A percentile compares a stretch with the other conserved stretches of the same genome.
Conservation (phyloP, 2,797 vertebrate genomes). For the Neomorphus geoffroyi region DNA sequence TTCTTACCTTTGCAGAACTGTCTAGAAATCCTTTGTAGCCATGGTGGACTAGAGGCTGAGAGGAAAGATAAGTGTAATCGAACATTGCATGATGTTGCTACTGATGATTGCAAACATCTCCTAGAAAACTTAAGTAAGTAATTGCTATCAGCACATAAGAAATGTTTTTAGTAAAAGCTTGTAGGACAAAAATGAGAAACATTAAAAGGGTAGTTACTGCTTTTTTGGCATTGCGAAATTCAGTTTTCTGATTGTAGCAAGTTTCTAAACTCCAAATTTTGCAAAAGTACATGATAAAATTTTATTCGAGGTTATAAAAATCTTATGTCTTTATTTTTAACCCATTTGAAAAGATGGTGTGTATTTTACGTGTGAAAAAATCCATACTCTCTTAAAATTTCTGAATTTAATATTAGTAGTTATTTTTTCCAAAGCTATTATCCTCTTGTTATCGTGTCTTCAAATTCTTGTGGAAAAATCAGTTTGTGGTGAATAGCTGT, state of each 20-base stretch:
- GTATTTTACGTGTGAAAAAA: neutral
- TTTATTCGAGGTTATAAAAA: neutral
- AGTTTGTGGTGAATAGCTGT: neutral
- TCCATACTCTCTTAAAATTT: neutral
- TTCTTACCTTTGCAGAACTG: slow-evolving; percentile 85
- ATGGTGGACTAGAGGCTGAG: slow-evolving; percentile 89
- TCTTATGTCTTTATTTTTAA: neutral
- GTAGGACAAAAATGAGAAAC: neutral
- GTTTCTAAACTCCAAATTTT: neutral
- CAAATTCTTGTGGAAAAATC: neutral
- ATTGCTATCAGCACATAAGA: neutral
- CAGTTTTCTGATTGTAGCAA: neutral
- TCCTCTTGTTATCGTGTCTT: neutral
- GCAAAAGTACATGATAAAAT: neutral
- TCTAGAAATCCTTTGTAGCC: slow-evolving; percentile 91
- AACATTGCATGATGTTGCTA: slow-evolving; percentile 93
- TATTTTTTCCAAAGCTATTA: neutral
- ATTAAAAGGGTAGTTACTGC: neutral
- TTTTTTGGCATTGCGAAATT: neutral
- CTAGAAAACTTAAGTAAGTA: slow-evolving; percentile 94
- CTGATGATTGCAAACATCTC: slow-evolving; percentile 97
- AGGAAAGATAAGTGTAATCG: slow-evolving; percentile 89
- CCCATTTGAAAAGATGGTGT: neutral
- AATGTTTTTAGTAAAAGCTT: neutral
- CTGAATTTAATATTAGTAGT: neutral